Percentiles rank a stretch among this genome's conserved stretches.
These are phyloP conservation scores for Aporophyla lueneburgensis DNA, from an alignment of 2,888 invertebrate species.

Conservation along the genomic window DNA sequence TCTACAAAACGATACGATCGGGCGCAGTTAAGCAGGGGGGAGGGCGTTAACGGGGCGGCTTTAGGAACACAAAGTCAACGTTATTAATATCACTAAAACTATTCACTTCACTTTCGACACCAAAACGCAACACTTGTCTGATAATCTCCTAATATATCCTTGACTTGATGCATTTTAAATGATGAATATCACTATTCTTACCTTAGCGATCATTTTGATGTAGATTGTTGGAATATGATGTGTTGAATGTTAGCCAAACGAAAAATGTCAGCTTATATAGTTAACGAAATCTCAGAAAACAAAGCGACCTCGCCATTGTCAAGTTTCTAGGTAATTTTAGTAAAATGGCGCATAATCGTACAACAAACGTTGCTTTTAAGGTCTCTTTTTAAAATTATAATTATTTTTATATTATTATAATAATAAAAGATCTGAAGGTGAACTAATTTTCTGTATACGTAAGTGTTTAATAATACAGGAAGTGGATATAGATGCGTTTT, in stretches of 20 bases:
- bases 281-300: slow-evolving; percentile 78
- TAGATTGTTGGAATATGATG: slow-evolving; percentile 69
- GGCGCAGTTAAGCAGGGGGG: too few relatives aligned
- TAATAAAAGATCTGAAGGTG: slow-evolving; percentile 71
- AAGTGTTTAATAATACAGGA: slow-evolving; percentile 57
- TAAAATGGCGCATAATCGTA: slow-evolving; percentile 74
- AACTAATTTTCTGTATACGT: slow-evolving; percentile 60
- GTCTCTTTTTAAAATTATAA: slow-evolving; percentile 71
- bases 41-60: too few relatives aligned
- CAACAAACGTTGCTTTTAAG: slow-evolving; percentile 70
- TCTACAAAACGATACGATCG: too few relatives aligned
- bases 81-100: slow-evolving; percentile 10
- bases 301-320: slow-evolving; percentile 78
- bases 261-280: slow-evolving; percentile 81
- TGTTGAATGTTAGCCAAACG: slow-evolving; percentile 76
- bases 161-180: slow-evolving; percentile 12
- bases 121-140: slow-evolving; percentile 15
- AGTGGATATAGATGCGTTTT: slow-evolving; percentile 49
- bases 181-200: slow-evolving; percentile 65
- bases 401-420: slow-evolving; percentile 68
- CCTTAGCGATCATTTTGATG: slow-evolving; percentile 82
- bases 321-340: slow-evolving; percentile 75
- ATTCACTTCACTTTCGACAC: slow-evolving; percentile 38
- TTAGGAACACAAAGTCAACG: neutral
- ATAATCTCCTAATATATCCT: slow-evolving; percentile 1